phyloP scores from a whole-genome alignment of 2,113 vertebrate species.

The Leptobrachium leishanense region DNA sequence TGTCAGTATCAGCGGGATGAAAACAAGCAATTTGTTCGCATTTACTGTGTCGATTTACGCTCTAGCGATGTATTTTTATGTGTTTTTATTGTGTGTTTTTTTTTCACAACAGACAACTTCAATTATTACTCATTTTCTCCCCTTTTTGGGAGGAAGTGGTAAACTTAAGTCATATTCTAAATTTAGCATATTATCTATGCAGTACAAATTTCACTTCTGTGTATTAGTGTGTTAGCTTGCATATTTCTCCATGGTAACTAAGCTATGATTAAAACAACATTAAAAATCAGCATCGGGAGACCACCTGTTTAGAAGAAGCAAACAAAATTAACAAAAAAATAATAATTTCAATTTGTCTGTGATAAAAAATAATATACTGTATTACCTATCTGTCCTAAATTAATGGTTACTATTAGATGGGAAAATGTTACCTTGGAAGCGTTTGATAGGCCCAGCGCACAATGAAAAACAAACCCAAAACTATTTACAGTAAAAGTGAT shows the following conservation, averaged over 20 bases:
- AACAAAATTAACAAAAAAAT: conserved; percentile 68
- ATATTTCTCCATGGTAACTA: conserved; percentile 87
- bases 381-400: too few relatives aligned
- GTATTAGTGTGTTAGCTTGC: conserved; percentile 81
- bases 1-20: conserved; percentile 50
- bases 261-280: conserved; percentile 86
- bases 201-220: conserved; percentile 85
- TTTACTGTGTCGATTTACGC: conserved; percentile 56
- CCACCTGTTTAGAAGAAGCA: conserved; percentile 81
- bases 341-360: background rate
- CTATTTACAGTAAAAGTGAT: too few relatives aligned
- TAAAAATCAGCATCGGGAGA: conserved; percentile 74
- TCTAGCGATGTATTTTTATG: conserved; percentile 49
- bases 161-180: conserved; percentile 79
- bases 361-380: background rate
- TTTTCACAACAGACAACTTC: conserved; percentile 65
- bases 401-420: too few relatives aligned
- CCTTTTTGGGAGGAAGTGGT: conserved; percentile 76
- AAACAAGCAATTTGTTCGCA: conserved; percentile 57
- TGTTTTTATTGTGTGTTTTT: conserved; percentile 49
- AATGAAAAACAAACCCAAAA: too few relatives aligned
- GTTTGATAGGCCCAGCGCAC: too few relatives aligned
- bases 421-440: too few relatives aligned
- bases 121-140: conserved; percentile 62
- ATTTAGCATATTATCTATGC: conserved; percentile 86